Evolutionary conservation across 1,140 invertebrate genomes (phyloP).

Genomic region (Drosophila orosa): DNA sequence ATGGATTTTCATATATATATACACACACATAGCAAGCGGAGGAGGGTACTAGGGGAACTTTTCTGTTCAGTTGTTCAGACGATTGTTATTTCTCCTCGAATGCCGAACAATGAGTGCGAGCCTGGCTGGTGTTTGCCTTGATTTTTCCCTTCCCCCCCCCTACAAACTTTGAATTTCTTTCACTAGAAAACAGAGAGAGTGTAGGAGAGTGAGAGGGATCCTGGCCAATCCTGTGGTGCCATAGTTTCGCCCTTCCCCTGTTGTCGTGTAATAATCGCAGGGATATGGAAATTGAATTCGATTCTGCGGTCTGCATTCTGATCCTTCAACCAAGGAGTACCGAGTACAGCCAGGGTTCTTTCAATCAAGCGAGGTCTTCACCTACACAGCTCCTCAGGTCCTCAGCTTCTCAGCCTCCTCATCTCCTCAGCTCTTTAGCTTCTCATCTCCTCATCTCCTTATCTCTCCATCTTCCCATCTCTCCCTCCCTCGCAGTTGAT

Average conservation of each 20-base stretch:
- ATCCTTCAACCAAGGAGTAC: not conserved
- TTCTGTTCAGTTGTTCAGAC: constrained; percentile 29
- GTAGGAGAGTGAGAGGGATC: not conserved
- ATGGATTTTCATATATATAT: constrained; percentile 51
- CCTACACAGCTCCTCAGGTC: not conserved
- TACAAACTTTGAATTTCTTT: constrained; percentile 25
- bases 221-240: not conserved
- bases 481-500: constrained; percentile 12
- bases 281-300: constrained; percentile 74
- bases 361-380: not conserved
- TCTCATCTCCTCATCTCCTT: too few species aligned
- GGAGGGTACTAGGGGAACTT: not conserved
- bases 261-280: constrained; percentile 59
- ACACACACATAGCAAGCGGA: not conserved
- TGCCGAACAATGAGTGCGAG: constrained; percentile 40
- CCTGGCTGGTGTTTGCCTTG: constrained; percentile 37
- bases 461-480: too few species aligned
- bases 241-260: constrained; percentile 1
- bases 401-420: too few species aligned
- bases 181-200: not conserved
- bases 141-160: constrained; percentile 6
- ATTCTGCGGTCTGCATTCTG: constrained; percentile 29
- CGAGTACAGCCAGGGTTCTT: not conserved
- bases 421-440: not conserved
- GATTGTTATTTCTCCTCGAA: constrained; percentile 53